These are phyloP conservation scores for Anaspis maculata DNA, from an alignment of 2,888 invertebrate species.

Conservation along the genomic window DNA sequence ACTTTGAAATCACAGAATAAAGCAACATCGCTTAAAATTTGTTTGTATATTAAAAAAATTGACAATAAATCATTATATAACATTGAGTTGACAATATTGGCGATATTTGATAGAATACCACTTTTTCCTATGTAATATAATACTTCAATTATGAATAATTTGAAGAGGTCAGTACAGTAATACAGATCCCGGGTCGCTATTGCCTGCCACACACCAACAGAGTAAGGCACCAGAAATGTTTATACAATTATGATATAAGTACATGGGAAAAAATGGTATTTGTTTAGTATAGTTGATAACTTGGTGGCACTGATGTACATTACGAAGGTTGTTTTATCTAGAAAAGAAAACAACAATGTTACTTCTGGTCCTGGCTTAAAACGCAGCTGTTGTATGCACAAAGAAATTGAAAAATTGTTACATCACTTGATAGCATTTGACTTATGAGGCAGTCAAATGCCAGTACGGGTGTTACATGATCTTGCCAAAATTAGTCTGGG, in stretches of 20 bases:
- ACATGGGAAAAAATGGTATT: constrained; percentile 43
- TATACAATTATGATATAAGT: constrained; percentile 33
- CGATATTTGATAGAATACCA: constrained; percentile 38
- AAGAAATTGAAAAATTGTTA: constrained; percentile 9
- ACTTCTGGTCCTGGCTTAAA: too few relatives aligned
- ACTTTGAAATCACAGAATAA: constrained; percentile 1
- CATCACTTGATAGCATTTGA: constrained; percentile 25
- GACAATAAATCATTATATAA: constrained; percentile 42
- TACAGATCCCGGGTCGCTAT: constrained; percentile 35
- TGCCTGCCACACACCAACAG: constrained; percentile 40
- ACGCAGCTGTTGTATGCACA: too few relatives aligned
- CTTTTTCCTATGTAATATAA: constrained; percentile 38
- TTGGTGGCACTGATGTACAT: constrained; percentile 43
- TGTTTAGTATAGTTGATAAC: constrained; percentile 25
- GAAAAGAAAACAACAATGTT: constrained; percentile 17
- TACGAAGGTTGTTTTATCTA: constrained; percentile 18
- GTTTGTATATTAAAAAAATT: constrained; percentile 44
- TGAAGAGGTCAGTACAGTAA: constrained; percentile 24
- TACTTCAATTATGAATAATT: constrained; percentile 22
- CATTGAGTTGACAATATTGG: constrained; percentile 39
- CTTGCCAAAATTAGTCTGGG: constrained; percentile 23
- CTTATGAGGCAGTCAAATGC: constrained; percentile 20
- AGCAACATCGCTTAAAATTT: constrained; percentile 28
- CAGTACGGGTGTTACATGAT: constrained; percentile 27
- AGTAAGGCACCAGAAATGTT: constrained; percentile 44